phyloP scores from a whole-genome alignment of 1,140 invertebrate genomes.

The Cepaea nemoralis region DNA sequence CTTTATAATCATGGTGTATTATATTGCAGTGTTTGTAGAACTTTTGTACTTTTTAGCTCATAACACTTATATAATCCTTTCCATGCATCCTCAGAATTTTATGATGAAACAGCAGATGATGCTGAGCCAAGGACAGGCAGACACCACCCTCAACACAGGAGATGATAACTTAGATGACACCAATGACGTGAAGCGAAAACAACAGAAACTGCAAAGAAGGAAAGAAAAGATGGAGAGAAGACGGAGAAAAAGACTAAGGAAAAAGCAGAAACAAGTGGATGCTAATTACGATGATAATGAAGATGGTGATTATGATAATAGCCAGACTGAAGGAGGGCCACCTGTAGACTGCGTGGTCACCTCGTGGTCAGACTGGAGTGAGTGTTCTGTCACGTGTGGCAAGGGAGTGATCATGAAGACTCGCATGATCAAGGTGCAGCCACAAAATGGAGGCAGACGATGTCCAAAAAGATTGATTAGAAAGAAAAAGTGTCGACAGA shows the following conservation, averaged over 20 bases:
- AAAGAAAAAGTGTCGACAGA: conserved; percentile 57
- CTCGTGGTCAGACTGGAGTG: conserved; percentile 69
- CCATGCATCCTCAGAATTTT: conserved; percentile 3
- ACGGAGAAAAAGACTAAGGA: conserved; percentile 35
- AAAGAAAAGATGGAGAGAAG: conserved; percentile 48
- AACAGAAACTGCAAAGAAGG: conserved; percentile 45
- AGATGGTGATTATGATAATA: not conserved
- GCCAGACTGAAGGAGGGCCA: conserved; percentile 18
- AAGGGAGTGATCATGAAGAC: conserved; percentile 51
- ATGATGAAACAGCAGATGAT: conserved; percentile 43
- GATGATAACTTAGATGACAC: not conserved
- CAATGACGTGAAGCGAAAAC: conserved; percentile 41
- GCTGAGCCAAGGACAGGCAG: conserved; percentile 12
- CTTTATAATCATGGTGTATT: not conserved
- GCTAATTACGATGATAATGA: not conserved
- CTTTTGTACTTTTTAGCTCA: not conserved
- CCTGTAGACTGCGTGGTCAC: conserved; percentile 66
- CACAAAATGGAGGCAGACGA: conserved; percentile 61
- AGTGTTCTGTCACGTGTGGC: conserved; percentile 70
- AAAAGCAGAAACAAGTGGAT: not conserved
- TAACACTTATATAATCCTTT: not conserved
- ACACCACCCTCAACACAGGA: not conserved
- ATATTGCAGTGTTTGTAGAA: not conserved
- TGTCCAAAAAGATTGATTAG: conserved; percentile 61
- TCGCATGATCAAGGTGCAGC: conserved; percentile 58